Evolutionary conservation across 1,140 invertebrate species (phyloP).

Genomic region (Meloidogyne floridensis): DNA sequence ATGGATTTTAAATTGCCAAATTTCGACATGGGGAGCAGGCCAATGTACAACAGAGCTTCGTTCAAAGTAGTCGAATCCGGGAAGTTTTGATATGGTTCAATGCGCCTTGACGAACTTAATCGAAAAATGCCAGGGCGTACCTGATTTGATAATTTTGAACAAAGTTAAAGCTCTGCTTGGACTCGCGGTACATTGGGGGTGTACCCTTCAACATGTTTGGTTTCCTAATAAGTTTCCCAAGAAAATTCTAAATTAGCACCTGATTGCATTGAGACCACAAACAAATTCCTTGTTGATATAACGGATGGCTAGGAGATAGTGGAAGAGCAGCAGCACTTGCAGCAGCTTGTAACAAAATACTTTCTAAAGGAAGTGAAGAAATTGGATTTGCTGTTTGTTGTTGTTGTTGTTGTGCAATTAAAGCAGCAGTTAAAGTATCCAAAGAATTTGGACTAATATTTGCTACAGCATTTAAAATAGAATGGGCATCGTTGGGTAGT

Average conservation of each 20-base stretch:
- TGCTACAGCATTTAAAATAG: neutral
- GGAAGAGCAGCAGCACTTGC: constrained; percentile 21
- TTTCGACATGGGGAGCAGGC: too few relatives aligned
- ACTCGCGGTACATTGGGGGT: too few relatives aligned
- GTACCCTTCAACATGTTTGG: too few relatives aligned
- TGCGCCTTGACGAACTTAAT: too few relatives aligned
- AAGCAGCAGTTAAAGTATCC: constrained; percentile 24
- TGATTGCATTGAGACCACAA: constrained; percentile 58
- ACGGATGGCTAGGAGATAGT: constrained; percentile 39
- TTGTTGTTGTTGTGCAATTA: constrained; percentile 1
- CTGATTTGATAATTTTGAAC: too few relatives aligned
- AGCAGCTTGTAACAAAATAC: constrained; percentile 25
- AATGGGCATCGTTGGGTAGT: neutral
- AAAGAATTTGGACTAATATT: neutral
- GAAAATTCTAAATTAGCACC: neutral
- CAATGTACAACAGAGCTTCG: too few relatives aligned
- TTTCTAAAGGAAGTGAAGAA: neutral
- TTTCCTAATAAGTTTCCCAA: too few relatives aligned
- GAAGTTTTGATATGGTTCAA: too few relatives aligned
- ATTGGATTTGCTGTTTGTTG: neutral
- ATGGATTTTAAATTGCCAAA: neutral
- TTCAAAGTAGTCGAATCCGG: too few relatives aligned
- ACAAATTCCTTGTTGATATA: constrained; percentile 60
- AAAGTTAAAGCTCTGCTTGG: too few relatives aligned
- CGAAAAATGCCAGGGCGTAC: too few relatives aligned